Conservation (phyloP, 2,888 invertebrate species). For the Ischnura elegans region DNA sequence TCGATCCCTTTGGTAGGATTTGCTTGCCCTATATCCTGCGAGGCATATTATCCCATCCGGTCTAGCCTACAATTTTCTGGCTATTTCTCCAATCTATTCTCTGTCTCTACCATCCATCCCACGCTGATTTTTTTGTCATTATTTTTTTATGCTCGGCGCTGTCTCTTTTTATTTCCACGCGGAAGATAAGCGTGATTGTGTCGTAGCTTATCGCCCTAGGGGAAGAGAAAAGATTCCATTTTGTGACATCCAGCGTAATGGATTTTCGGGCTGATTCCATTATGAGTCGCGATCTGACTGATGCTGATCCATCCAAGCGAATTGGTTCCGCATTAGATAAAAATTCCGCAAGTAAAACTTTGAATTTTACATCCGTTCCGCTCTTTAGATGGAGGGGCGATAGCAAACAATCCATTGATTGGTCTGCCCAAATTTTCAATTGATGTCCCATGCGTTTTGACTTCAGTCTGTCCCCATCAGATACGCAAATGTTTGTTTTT, state of each 20-base stretch:
- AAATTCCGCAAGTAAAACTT: background rate
- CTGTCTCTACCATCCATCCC: background rate
- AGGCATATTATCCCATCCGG: background rate
- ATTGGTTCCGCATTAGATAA: background rate
- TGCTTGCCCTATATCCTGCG: background rate
- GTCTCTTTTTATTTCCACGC: background rate
- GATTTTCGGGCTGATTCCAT: background rate
- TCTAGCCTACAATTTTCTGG: background rate
- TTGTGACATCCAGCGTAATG: slow-evolving; percentile 1
- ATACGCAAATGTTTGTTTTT: background rate
- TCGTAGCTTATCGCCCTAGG: background rate
- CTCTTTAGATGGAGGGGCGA: background rate
- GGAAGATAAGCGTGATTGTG: background rate
- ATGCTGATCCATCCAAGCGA: background rate
- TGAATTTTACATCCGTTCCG: background rate
- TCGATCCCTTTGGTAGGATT: background rate
- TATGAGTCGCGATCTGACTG: background rate
- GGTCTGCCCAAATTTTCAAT: background rate
- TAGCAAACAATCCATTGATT: background rate
- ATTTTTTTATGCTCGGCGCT: no score
- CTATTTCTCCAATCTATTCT: background rate
- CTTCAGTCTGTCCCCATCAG: background rate
- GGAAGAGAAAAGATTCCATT: background rate
- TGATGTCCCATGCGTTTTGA: background rate
- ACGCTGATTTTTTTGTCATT: background rate